phyloP scores from a whole-genome alignment of 2,888 invertebrate species.

The Acleris laterana region DNA sequence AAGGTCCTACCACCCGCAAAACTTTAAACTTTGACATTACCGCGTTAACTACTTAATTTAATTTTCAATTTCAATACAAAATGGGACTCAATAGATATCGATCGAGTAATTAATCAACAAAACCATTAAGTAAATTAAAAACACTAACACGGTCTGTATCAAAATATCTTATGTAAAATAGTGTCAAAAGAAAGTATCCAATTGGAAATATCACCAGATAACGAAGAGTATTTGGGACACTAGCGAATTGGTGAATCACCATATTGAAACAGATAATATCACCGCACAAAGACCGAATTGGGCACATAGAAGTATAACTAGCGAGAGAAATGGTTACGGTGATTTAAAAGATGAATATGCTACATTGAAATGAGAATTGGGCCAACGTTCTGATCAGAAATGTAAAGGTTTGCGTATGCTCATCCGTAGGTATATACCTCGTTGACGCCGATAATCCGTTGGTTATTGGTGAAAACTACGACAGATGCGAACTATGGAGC shows the following conservation, averaged over 20 bases:
- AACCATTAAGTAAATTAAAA: too few species aligned
- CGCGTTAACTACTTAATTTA: too few species aligned
- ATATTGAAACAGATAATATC: constrained; percentile 14
- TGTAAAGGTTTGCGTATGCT: constrained; percentile 15
- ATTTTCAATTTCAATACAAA: too few species aligned
- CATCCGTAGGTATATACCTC: constrained; percentile 1
- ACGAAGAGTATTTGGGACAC: constrained; percentile 9
- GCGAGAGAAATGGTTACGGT: constrained; percentile 25
- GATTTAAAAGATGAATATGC: constrained; percentile 31
- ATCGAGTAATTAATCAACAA: too few species aligned
- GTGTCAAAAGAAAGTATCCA: too few species aligned
- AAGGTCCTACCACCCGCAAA: too few species aligned
- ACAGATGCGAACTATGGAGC: not conserved
- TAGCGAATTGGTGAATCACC: constrained; percentile 17
- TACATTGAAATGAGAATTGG: constrained; percentile 27
- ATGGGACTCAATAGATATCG: too few species aligned
- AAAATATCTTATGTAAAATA: too few species aligned
- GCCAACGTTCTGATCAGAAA: constrained; percentile 31
- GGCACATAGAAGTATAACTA: constrained; percentile 19
- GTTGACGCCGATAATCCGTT: constrained; percentile 9
- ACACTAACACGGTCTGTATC: too few species aligned
- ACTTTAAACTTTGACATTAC: too few species aligned
- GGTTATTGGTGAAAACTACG: constrained; percentile 7
- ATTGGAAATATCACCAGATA: constrained; percentile 14
- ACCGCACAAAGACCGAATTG: constrained; percentile 19